Base-by-base conservation (phyloP, 2,113 vertebrate species). In the Cyprinus carpio region DNA sequence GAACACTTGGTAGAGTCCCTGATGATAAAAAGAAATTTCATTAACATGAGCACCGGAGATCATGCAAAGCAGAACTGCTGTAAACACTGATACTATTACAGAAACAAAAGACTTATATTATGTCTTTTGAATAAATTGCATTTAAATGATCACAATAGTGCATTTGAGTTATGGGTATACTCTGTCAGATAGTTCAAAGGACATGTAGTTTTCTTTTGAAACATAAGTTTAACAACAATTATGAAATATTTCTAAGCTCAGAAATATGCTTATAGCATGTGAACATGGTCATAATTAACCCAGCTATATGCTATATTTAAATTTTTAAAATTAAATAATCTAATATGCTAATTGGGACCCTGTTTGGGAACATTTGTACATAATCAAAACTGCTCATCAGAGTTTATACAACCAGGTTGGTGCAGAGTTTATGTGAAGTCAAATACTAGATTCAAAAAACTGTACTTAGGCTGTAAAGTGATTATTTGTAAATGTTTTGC, bases 21-120 rank as follows among this genome's bases (percentile, higher is more conserved):
- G 27, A 67, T 31, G 40, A 81, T 67, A 15, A 69, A 15, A 69
- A 69, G 60, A 7, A 11, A 10, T 29, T 23, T 67, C 62, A 34
- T 69, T 3, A 81, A 31, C 74, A 76, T 20, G 16, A 69, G 64
- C 10, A 34, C 6, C 3, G 31, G 25, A 54, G 27, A 51, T 81
- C 64, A 81, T 31, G 3, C 80, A 23, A 81, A 31, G 18, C 25
- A 69, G 25, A 10, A 6, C 40, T n/a, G 62, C 64, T 69, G 43
- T 81, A 49, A 81, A 81, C 34, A 81, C 10, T 6, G 43, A 69
- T 69, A 43, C 64, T n/a, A 27, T 69, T 51, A 15, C 27, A 64
- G n/a, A 23, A 65, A 49, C 37, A 81, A 31, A 81, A 5, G 18
- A 29, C 27, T 29, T 67, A 18, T 65, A 29, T 23, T 67, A 46